Evolutionary conservation across 2,113 vertebrate species (phyloP).

Genomic region (Anguilla rostrata): DNA sequence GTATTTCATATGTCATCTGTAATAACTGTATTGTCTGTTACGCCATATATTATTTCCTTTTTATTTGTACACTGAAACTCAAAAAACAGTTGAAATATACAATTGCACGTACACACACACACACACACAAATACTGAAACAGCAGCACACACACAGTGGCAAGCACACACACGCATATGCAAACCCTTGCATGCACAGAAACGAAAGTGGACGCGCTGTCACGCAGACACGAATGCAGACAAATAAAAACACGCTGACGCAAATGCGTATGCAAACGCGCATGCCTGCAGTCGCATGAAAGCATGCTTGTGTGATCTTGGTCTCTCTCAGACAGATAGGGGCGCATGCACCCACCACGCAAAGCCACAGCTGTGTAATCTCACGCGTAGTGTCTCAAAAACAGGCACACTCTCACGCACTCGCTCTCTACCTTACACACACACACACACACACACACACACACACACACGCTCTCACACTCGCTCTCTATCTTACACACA

Average conservation of each 20-base stretch:
- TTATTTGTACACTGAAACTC: too few relatives aligned
- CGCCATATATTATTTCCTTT: too few relatives aligned
- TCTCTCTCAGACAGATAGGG: background rate
- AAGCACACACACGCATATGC: background rate
- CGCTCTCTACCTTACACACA: too few relatives aligned
- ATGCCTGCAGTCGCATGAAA: too few relatives aligned
- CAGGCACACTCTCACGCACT: background rate
- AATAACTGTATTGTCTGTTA: too few relatives aligned
- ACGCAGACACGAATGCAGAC: background rate
- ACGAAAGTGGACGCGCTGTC: background rate
- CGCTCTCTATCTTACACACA: too few relatives aligned
- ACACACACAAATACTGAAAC: background rate
- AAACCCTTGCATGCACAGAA: background rate
- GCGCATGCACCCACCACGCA: background rate
- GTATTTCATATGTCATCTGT: too few relatives aligned
- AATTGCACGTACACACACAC: conserved; percentile 4
- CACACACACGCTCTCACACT: too few relatives aligned
- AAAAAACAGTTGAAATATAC: background rate
- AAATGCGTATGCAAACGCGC: too few relatives aligned
- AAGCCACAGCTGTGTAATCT: background rate
- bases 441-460: too few relatives aligned
- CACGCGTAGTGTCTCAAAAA: background rate
- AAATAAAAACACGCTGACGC: background rate
- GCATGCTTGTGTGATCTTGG: too few relatives aligned
- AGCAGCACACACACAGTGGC: background rate